phyloP scores from a whole-genome alignment of 2,888 invertebrate genomes.

The Machimus atricapillus region DNA sequence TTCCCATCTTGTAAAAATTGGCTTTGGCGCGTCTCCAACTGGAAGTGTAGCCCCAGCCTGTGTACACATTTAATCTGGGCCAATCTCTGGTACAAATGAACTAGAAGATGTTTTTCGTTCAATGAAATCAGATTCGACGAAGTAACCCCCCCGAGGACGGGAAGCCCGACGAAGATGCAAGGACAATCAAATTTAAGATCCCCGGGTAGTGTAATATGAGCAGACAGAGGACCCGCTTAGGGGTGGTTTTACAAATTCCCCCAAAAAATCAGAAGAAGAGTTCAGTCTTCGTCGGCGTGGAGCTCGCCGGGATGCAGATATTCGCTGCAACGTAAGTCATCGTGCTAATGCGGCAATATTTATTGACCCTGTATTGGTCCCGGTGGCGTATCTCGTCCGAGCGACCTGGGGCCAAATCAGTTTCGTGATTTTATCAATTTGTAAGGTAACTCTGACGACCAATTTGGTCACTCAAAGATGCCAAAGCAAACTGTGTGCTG shows the following conservation, averaged over 20 bases:
- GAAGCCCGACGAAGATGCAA: background rate
- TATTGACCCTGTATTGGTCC: background rate
- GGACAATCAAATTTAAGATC: background rate
- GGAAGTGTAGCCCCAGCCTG: background rate
- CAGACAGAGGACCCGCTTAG: background rate
- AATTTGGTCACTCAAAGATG: conserved; percentile 40
- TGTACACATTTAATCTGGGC: conserved; percentile 25
- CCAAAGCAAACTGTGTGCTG: conserved; percentile 38
- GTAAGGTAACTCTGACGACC: conserved; percentile 22
- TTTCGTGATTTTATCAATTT: conserved; percentile 33
- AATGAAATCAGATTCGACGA: background rate
- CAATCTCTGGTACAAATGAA: background rate
- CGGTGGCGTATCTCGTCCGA: background rate
- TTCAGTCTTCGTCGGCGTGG: background rate
- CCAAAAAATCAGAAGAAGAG: background rate
- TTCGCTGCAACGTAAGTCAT: conserved; percentile 6
- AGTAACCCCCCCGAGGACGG: background rate
- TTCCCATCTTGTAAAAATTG: conserved; percentile 28
- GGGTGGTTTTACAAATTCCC: background rate
- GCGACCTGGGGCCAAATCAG: background rate
- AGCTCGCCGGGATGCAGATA: background rate
- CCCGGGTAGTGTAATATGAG: background rate
- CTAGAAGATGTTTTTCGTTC: background rate
- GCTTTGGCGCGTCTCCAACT: conserved; percentile 8
- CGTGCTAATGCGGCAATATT: conserved; percentile 7